Percentiles rank a stretch among this genome's conserved stretches.
Conservation (phyloP, 2,113 vertebrate genomes). For the Nycticryphes semicollaris region DNA sequence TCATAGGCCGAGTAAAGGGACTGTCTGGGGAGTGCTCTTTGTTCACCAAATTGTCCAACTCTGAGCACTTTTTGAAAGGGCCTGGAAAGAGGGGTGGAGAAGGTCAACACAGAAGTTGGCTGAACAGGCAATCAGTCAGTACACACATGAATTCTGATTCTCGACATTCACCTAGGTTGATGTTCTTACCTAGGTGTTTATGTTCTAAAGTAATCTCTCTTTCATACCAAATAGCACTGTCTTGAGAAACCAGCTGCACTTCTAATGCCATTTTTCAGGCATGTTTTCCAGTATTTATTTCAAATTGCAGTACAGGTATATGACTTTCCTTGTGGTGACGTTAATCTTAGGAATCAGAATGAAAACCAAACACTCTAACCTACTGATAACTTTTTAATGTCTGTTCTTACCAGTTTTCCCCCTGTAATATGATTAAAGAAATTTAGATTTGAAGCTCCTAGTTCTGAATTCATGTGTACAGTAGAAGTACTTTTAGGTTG, state of each 20-base stretch:
- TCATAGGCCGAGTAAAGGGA: background rate
- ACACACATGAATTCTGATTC: background rate
- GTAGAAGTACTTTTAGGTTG: background rate
- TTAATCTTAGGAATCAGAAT: background rate
- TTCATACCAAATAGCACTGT: background rate
- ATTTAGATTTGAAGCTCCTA: background rate
- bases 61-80: background rate
- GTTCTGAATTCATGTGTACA: background rate
- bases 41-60: background rate
- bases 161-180: background rate
- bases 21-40: background rate
- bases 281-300: background rate
- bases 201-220: background rate
- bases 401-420: background rate
- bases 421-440: background rate
- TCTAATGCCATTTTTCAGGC: background rate
- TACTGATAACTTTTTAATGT: background rate
- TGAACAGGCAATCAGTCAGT: background rate
- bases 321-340: background rate
- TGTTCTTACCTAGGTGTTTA: background rate
- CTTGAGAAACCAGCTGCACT: background rate
- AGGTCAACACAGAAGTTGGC: background rate
- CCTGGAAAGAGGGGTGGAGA: background rate
- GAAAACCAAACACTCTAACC: background rate
- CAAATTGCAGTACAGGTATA: background rate